Percentiles rank a stretch among this genome's conserved stretches.
Conservation (phyloP, 2,797 vertebrate genomes). For the Holocentrus rufus region DNA sequence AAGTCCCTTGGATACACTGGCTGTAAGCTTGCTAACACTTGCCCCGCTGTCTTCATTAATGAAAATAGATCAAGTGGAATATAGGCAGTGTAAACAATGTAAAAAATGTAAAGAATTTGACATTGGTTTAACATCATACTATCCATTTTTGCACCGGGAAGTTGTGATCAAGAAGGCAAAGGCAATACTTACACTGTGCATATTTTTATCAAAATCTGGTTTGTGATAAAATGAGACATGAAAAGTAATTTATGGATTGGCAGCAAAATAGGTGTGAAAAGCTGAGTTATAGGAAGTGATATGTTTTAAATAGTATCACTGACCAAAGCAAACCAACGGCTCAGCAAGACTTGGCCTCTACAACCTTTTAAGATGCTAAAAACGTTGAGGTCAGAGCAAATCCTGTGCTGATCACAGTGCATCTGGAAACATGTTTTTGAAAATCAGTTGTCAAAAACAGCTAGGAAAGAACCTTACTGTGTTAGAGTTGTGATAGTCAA, state of each 20-base stretch:
- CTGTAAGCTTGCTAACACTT: constrained; percentile 45
- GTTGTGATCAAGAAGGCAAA: constrained; percentile 3
- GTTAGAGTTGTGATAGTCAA: constrained; percentile 34
- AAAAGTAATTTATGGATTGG: constrained; percentile 29
- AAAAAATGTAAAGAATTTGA: too few relatives aligned
- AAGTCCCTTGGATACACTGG: constrained; percentile 49
- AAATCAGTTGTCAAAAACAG: constrained; percentile 26
- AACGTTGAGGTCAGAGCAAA: background rate
- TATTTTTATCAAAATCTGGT: constrained; percentile 34
- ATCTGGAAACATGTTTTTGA: constrained; percentile 16
- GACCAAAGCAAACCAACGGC: constrained; percentile 49
- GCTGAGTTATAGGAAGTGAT: constrained; percentile 36
- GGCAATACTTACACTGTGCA: constrained; percentile 5
- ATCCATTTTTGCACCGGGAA: background rate
- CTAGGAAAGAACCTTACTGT: background rate
- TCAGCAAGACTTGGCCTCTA: constrained; percentile 10
- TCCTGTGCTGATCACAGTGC: constrained; percentile 24
- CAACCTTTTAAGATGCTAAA: constrained; percentile 41
- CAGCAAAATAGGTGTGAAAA: constrained; percentile 28
- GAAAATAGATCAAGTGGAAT: constrained; percentile 34
- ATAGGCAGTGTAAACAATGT: too few relatives aligned
- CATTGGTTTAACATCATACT: too few relatives aligned
- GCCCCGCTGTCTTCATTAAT: constrained; percentile 58
- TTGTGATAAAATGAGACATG: constrained; percentile 28
- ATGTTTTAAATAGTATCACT: constrained; percentile 47